Conservation (phyloP, 2,113 vertebrate species). For the Oplegnathus fasciatus region DNA sequence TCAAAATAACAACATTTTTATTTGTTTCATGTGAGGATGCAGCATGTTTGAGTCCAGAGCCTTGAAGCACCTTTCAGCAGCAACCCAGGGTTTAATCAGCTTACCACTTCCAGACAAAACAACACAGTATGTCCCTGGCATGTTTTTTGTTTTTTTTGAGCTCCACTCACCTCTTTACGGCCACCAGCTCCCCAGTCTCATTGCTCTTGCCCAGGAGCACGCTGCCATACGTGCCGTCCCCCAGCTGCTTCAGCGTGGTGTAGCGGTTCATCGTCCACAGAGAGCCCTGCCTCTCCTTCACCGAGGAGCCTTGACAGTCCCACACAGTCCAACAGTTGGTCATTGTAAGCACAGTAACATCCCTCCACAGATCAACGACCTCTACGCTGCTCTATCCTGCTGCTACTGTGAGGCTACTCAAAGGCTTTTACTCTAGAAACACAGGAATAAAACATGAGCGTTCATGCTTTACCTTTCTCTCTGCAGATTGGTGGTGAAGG, state of each 20-base stretch:
- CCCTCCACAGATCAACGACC: constrained; percentile 9
- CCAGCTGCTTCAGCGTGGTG: constrained; percentile 90
- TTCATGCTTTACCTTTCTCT: constrained; percentile 17
- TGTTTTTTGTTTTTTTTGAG: too few species aligned
- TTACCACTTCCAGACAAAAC: constrained; percentile 40
- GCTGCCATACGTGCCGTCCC: constrained; percentile 93
- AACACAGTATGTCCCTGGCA: not conserved
- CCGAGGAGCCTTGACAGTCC: constrained; percentile 17
- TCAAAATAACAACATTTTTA: not conserved
- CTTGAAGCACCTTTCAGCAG: not conserved
- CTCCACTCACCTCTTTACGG: constrained; percentile 90
- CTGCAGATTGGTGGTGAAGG: not conserved
- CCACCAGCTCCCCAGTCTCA: constrained; percentile 93
- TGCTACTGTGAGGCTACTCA: not conserved
- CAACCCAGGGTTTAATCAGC: constrained; percentile 35
- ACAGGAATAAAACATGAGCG: constrained; percentile 9
- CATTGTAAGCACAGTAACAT: constrained; percentile 32
- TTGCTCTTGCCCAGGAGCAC: constrained; percentile 94
- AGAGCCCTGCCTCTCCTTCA: constrained; percentile 35
- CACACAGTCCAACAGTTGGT: constrained; percentile 18
- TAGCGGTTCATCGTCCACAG: constrained; percentile 90
- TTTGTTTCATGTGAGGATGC: not conserved
- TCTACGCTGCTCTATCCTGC: not conserved
- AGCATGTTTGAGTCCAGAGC: not conserved
- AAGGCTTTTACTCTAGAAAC: constrained; percentile 1